Evolutionary conservation across 2,888 invertebrate genomes (phyloP), one percentile per base, ranked within the genome.

Genomic region (Trachelus troglodyta): DNA sequence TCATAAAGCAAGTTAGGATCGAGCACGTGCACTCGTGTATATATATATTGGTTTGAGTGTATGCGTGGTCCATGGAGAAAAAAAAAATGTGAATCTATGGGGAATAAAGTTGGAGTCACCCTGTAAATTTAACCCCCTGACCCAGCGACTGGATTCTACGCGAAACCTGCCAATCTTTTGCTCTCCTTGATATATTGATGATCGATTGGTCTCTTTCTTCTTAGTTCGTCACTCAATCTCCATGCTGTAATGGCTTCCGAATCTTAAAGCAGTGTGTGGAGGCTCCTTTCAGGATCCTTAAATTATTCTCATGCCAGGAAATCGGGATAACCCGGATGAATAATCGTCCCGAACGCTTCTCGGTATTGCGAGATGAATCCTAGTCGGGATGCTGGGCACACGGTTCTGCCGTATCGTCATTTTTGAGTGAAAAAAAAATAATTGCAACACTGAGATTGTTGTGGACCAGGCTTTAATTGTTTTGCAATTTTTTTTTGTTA

Each of bases 1-100:
- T 74, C 37, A 74, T 75, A 77, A 77, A 69, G 35, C 15, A 33
- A 12, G 71, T 15, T 34, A 34, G 71, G 71, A 71, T 71, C 31
- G 31, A 71, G 33, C 71, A 71, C 71, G 33, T 31, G 33, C 15
- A 3, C n/a, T 12, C 3, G 12, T 71, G 1, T 15, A 2, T 56
- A 2, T 23, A 9, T 37, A 33, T 56, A 56, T 23, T 40, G 23
- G 15, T 0, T 9, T 2, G 6, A 23, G 15, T 23, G 40, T 56
- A 56, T 56, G 2, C 56, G 56, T 23, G 56, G 56, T 56, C 56
- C 56, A 23, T 23, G 23, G 23, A 23, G 23, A 9, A 56, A 23
- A 40, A 37, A 12, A 40, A 23, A 15, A n/a, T n/a, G 4, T 56
- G 9, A 9, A 56, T 56, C 56, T 15, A 56, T 23, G 56, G 56